Evolutionary conservation across 2,797 vertebrate species (phyloP), one percentile per base, ranked within the genome.

Genomic region (Melanotaenia parkinsoni): DNA sequence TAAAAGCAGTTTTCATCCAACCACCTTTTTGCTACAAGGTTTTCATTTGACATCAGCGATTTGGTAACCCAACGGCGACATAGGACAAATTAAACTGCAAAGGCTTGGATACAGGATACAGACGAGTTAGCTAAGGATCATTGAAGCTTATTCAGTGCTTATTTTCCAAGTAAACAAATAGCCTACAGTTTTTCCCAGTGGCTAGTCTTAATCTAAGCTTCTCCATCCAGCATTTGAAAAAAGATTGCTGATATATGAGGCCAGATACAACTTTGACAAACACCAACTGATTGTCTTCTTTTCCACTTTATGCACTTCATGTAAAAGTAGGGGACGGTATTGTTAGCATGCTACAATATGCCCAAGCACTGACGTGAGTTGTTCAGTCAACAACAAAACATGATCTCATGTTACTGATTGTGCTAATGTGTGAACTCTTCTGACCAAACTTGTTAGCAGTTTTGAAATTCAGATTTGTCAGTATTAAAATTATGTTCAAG

Each of bases 401-500:
- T 96, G 95, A 95, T 96, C 93, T 91, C 95, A 92, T 95, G 94
- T 96, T 94, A 93, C 90, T 94, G 95, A 91, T 80, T 94, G 96
- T 95, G 95, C 96, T 92, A 92, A 95, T 96, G 96, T 98, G 96
- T 93, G 88, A 96, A 97, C 92, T 95, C 90, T 94, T 96, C 94
- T 94, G 95, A 95, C 95, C 92, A 94, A 96, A 96, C 94, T 94
- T 94, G 94, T 96, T 95, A 92, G 94, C 94, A 94, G 94, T 95
- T 95, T 94, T 95, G 88, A 93, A 93, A 94, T 93, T 95, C 95
- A 94, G 94, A 91, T 94, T 63, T 95, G 95, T 97, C 95, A 82
- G 92, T 96, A 93, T 93, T 95, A 94, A 92, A 93, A 94, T 93
- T 94, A 92, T 80, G 93, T 97, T 95, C 78, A 88, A 95, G 95